phyloP scores from a whole-genome alignment of 2,888 invertebrate species.

The Xanthostigma xanthostigma region DNA sequence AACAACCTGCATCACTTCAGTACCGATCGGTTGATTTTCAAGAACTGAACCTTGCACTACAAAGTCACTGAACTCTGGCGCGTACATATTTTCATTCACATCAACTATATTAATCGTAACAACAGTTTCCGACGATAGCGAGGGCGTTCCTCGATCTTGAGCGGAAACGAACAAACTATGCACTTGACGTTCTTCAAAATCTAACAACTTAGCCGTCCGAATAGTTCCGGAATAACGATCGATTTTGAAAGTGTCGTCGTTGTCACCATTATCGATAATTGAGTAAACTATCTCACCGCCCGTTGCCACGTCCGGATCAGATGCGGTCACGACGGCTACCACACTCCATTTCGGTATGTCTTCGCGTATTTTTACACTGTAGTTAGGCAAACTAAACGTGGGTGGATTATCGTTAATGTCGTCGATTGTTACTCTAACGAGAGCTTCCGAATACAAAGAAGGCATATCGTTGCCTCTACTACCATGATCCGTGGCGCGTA shows the following conservation, averaged over 20 bases:
- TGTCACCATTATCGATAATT: slow-evolving; percentile 50
- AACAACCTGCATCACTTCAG: slow-evolving; percentile 58
- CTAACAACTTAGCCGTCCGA: slow-evolving; percentile 58
- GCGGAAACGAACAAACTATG: slow-evolving; percentile 79
- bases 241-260: slow-evolving; percentile 61
- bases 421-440: slow-evolving; percentile 66
- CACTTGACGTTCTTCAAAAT: slow-evolving; percentile 81
- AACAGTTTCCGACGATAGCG: slow-evolving; percentile 62
- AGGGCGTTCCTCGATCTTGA: slow-evolving; percentile 70
- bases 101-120: slow-evolving; percentile 80
- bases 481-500: slow-evolving; percentile 67
- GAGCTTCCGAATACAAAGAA: slow-evolving; percentile 61
- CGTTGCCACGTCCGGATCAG: slow-evolving; percentile 72
- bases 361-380: slow-evolving; percentile 71
- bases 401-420: slow-evolving; percentile 88
- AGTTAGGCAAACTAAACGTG: slow-evolving; percentile 58
- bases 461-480: slow-evolving; percentile 33
- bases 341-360: slow-evolving; percentile 81
- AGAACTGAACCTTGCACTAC: slow-evolving; percentile 57
- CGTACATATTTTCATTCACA: slow-evolving; percentile 82
- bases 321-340: slow-evolving; percentile 67
- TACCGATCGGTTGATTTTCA: slow-evolving; percentile 68
- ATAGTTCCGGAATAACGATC: slow-evolving; percentile 77
- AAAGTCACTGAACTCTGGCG: slow-evolving; percentile 71
- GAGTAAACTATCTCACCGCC: slow-evolving; percentile 71